Percentiles rank a stretch among this genome's conserved stretches.
Conservation (phyloP, 2,113 vertebrate genomes). For the Smithornis capensis region DNA sequence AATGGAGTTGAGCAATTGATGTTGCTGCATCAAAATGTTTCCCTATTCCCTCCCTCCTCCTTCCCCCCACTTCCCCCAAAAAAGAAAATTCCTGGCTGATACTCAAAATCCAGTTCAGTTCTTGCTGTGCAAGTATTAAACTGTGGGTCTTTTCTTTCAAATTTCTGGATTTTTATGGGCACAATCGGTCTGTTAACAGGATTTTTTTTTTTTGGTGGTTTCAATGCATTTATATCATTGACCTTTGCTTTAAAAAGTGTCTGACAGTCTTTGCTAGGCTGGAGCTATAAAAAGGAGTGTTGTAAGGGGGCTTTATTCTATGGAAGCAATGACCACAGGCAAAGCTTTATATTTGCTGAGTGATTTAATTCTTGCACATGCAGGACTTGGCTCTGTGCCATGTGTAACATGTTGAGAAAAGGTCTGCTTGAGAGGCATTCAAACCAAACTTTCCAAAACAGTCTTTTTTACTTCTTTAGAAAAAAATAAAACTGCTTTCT, state of each 20-base stretch:
- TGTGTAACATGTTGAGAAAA: constrained; percentile 61
- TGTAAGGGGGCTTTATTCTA: constrained; percentile 71
- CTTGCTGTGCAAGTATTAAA: constrained; percentile 48
- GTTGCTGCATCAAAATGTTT: constrained; percentile 42
- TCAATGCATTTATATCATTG: constrained; percentile 67
- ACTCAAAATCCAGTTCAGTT: constrained; percentile 12
- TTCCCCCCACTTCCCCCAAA: background rate
- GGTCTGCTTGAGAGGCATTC: constrained; percentile 37
- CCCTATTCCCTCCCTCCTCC: background rate
- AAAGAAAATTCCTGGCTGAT: constrained; percentile 60
- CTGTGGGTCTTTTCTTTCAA: constrained; percentile 63
- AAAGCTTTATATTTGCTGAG: constrained; percentile 73
- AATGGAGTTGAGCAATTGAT: constrained; percentile 8
- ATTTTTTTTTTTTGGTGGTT: constrained; percentile 3
- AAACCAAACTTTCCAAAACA: constrained; percentile 34
- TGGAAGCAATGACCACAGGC: constrained; percentile 71
- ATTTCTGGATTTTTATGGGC: constrained; percentile 57
- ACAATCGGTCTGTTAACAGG: constrained; percentile 63
- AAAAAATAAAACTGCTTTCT: background rate
- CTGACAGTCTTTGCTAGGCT: constrained; percentile 53
- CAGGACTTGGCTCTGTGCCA: constrained; percentile 57
- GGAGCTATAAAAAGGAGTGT: constrained; percentile 67
- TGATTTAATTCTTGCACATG: constrained; percentile 74
- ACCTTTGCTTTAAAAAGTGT: constrained; percentile 75
- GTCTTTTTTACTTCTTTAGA: background rate